Evolutionary conservation across 2,888 invertebrate genomes (phyloP).

Genomic region (Caenorhabditis drosophilae): DNA sequence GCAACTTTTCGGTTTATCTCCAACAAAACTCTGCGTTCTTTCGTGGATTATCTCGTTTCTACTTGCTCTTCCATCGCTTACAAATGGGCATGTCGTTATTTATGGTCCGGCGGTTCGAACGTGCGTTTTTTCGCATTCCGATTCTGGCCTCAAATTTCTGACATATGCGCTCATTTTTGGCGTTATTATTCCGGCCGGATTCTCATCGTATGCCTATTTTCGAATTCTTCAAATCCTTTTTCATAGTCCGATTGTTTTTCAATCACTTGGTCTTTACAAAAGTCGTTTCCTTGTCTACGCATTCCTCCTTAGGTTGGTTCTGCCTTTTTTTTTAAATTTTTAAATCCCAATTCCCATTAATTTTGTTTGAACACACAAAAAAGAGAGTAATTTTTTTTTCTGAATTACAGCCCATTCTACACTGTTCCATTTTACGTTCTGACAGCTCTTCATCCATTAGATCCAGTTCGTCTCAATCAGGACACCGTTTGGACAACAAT

Average conservation of each 20-base stretch:
- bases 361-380: too few relatives aligned
- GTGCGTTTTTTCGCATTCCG: constrained; percentile 66
- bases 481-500: constrained; percentile 53
- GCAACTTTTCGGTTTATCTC: constrained; percentile 67
- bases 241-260: constrained; percentile 68
- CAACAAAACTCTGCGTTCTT: constrained; percentile 60
- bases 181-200: constrained; percentile 60
- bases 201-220: constrained; percentile 66
- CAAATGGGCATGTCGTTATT: constrained; percentile 66
- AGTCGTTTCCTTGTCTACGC: constrained; percentile 67
- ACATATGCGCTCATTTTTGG: constrained; percentile 68
- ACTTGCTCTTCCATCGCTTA: constrained; percentile 66
- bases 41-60: constrained; percentile 66
- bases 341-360: background rate
- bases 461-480: constrained; percentile 41
- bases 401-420: constrained; percentile 65
- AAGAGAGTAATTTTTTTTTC: too few relatives aligned
- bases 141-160: constrained; percentile 66
- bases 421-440: constrained; percentile 64
- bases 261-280: constrained; percentile 67
- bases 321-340: background rate
- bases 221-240: constrained; percentile 67
- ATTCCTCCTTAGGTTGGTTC: constrained; percentile 60
- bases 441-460: constrained; percentile 51
- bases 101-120: constrained; percentile 59